These are phyloP conservation scores for Grammomys surdaster DNA, from an alignment of 2,113 vertebrate species.

Conservation along the genomic window DNA sequence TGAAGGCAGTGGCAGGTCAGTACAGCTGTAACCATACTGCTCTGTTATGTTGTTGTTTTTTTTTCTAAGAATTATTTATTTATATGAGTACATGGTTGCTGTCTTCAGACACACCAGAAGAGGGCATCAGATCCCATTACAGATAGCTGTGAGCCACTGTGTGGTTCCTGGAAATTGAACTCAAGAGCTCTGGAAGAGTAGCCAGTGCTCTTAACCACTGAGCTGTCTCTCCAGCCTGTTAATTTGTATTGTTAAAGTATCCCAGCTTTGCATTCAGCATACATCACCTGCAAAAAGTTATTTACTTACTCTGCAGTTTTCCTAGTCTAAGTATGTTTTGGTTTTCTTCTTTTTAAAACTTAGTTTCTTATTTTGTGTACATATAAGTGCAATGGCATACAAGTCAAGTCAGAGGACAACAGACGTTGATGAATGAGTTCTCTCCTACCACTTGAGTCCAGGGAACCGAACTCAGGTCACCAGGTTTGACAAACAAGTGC, in stretches of 20 bases:
- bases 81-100: too few relatives aligned
- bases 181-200: too few relatives aligned
- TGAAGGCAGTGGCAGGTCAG: background rate
- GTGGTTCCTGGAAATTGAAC: too few relatives aligned
- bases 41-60: background rate
- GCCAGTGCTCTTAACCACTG: too few relatives aligned
- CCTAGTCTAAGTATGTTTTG: background rate
- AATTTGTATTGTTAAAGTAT: background rate
- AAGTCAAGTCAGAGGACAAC: background rate
- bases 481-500: background rate
- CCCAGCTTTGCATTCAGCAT: background rate
- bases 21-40: background rate
- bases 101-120: too few relatives aligned
- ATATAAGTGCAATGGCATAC: background rate
- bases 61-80: too few relatives aligned
- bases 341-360: background rate
- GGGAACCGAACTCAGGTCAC: background rate
- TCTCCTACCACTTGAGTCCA: background rate
- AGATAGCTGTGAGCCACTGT: too few relatives aligned
- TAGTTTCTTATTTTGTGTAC: background rate
- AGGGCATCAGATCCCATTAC: too few relatives aligned
- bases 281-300: background rate
- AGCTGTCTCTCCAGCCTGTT: background rate
- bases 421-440: background rate
- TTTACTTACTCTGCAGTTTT: background rate